Conservation (phyloP, 2,113 vertebrate species). For the Ctenodactylus gundi region DNA sequence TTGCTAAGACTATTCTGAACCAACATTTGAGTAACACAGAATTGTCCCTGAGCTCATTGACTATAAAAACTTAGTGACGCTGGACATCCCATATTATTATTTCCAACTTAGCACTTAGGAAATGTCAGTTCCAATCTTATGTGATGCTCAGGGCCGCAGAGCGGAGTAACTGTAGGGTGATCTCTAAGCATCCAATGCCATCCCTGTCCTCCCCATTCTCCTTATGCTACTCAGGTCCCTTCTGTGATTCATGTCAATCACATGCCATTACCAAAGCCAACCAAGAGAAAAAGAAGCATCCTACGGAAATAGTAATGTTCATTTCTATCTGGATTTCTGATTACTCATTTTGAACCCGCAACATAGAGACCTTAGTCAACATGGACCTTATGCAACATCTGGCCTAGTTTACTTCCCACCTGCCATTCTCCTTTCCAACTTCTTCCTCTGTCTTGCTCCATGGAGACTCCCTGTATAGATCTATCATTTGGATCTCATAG, state of each 20-base stretch:
- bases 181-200: not conserved
- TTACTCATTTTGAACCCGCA: not conserved
- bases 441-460: constrained; percentile 21
- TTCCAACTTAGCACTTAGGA: not conserved
- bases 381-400: not conserved
- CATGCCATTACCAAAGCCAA: not conserved
- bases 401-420: not conserved
- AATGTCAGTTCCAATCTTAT: not conserved
- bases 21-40: not conserved
- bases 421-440: not conserved
- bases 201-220: not conserved
- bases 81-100: not conserved
- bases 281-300: not conserved
- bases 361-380: not conserved
- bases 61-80: not conserved
- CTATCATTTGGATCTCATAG: not conserved
- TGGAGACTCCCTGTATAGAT: not conserved
- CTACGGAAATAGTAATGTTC: not conserved
- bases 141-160: not conserved
- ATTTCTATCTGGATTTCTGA: not conserved
- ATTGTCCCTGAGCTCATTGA: not conserved
- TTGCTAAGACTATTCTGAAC: not conserved
- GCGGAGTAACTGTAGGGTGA: not conserved
- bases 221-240: not conserved
- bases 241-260: not conserved